A percentile compares a stretch with the other conserved stretches of the same genome.
These are phyloP conservation scores for Sorex maritimensis DNA, from an alignment of 2,797 vertebrate species.

Conservation along the genomic window DNA sequence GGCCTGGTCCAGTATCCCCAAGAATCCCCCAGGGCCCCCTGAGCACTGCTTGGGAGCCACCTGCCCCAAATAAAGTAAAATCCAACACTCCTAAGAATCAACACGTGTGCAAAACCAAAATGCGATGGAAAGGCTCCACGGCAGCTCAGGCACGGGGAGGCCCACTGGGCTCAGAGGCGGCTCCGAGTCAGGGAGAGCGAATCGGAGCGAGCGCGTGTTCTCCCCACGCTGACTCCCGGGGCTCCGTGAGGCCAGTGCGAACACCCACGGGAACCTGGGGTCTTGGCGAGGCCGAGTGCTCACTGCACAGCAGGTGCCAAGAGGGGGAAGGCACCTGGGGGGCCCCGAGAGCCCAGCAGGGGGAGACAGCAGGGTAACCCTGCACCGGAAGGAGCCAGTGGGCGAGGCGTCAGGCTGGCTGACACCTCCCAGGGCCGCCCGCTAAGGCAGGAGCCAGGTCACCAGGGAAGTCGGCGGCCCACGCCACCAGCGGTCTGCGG, in stretches of 20 bases:
- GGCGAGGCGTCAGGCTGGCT: no score
- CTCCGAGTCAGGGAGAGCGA: no score
- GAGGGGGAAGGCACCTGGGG: background rate
- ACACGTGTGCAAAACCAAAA: background rate
- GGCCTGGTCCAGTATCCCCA: no score
- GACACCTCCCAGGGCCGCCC: no score
- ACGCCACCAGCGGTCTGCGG: accelerated
- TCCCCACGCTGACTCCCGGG: background rate
- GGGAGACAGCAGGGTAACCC: no score
- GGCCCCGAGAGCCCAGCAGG: background rate
- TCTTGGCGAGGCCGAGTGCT: background rate
- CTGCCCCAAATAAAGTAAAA: no score
- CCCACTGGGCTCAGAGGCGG: accelerated
- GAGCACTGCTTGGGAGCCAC: no score
- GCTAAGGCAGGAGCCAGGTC: no score
- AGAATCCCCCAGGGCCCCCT: no score
- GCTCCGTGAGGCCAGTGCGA: background rate
- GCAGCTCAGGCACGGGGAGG: background rate
- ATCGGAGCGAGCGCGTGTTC: background rate
- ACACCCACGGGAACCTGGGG: background rate
- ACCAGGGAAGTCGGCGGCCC: no score
- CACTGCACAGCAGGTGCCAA: background rate
- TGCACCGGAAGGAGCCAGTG: no score
- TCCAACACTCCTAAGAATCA: background rate
- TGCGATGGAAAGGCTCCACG: background rate